phyloP scores from a whole-genome alignment of 2,113 vertebrate genomes.

The Eulemur macaco region DNA sequence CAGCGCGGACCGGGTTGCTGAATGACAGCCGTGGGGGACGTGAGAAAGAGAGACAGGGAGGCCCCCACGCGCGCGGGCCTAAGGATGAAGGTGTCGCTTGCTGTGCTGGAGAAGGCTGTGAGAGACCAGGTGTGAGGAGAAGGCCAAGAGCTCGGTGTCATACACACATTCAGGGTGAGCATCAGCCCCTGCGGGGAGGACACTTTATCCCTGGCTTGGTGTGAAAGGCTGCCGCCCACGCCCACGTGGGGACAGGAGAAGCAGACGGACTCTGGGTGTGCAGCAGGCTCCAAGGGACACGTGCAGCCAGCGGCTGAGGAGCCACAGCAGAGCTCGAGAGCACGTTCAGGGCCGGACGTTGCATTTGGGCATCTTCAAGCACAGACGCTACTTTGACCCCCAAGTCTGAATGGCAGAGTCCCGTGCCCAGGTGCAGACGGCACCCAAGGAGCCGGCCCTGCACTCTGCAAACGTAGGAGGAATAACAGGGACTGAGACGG shows the following conservation, averaged over 20 bases:
- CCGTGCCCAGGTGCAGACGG: neutral
- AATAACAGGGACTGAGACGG: neutral
- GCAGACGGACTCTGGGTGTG: neutral
- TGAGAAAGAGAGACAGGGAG: neutral
- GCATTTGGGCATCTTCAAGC: neutral
- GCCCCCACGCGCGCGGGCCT: too few relatives aligned
- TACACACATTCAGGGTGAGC: too few relatives aligned
- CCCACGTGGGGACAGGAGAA: fast-evolving
- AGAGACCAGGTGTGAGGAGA: neutral
- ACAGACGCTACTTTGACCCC: too few relatives aligned
- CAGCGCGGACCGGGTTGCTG: neutral
- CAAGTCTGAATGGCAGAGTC: neutral
- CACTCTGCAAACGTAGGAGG: neutral
- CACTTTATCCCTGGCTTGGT: neutral
- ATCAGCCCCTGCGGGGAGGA: fast-evolving
- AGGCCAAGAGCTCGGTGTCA: neutral
- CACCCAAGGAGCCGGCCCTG: neutral
- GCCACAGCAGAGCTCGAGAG: neutral
- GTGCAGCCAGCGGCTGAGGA: neutral
- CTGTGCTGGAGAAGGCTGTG: neutral
- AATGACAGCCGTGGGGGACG: fast-evolving
- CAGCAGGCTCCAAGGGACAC: neutral
- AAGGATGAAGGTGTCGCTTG: too few relatives aligned
- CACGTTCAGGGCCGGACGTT: too few relatives aligned
- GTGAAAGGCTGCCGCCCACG: neutral